Evolutionary conservation across 2,888 invertebrate genomes (phyloP).

Genomic region (Heterodera filipjevi): DNA sequence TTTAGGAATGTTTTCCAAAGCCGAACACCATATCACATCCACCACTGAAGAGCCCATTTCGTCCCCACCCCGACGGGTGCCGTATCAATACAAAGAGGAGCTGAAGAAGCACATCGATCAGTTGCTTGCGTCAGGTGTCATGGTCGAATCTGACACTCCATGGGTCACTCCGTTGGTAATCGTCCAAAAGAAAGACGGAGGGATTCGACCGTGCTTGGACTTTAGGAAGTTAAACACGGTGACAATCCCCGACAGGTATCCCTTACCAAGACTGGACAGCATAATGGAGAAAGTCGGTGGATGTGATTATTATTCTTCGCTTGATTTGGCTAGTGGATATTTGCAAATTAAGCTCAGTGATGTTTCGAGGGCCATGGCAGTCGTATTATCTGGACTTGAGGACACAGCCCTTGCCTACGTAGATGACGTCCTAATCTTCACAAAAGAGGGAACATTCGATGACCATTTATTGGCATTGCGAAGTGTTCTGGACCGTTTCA

Average conservation of each 20-base stretch:
- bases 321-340: constrained; percentile 29
- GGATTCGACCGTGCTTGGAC: constrained; percentile 39
- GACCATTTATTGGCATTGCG: background rate
- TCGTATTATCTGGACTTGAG: constrained; percentile 20
- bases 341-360: constrained; percentile 26
- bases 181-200: background rate
- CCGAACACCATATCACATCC: constrained; percentile 41
- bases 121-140: constrained; percentile 33
- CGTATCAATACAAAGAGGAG: constrained; percentile 40
- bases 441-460: constrained; percentile 3
- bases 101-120: constrained; percentile 46
- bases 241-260: constrained; percentile 42
- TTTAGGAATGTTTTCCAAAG: constrained; percentile 40
- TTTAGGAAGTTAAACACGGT: constrained; percentile 40
- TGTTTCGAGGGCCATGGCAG: constrained; percentile 18
- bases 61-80: constrained; percentile 37
- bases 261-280: constrained; percentile 20
- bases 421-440: constrained; percentile 6
- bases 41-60: constrained; percentile 41
- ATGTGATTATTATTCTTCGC: constrained; percentile 11
- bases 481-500: constrained; percentile 11
- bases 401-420: constrained; percentile 31
- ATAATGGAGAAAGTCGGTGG: constrained; percentile 24
- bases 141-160: constrained; percentile 45
- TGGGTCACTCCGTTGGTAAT: background rate